Evolutionary conservation across 2,797 vertebrate species (phyloP).

Genomic region (Lepus oiostolus): DNA sequence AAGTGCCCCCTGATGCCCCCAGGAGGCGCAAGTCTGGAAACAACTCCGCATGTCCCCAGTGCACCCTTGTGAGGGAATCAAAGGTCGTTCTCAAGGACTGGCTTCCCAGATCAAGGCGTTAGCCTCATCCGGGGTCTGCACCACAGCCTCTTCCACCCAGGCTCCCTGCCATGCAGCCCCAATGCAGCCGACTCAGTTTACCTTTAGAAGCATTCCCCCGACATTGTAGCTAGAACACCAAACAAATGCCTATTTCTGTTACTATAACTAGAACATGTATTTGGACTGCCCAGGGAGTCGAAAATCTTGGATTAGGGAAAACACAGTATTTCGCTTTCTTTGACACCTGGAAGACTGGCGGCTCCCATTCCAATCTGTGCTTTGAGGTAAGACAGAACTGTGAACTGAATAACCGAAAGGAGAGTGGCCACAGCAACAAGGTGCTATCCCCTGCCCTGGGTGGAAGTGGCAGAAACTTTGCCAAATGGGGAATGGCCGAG

Average conservation of each 20-base stretch:
- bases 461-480: background rate
- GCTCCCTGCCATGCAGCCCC: background rate
- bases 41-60: background rate
- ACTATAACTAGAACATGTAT: background rate
- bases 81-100: background rate
- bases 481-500: background rate
- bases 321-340: background rate
- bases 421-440: background rate
- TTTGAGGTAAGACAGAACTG: constrained; percentile 8
- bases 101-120: background rate
- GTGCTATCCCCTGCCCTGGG: background rate
- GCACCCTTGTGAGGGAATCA: background rate
- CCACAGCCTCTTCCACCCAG: background rate
- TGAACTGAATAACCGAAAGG: constrained; percentile 44
- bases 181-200: background rate
- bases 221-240: background rate
- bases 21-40: background rate
- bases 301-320: background rate
- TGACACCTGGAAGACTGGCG: background rate
- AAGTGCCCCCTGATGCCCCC: background rate
- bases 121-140: background rate
- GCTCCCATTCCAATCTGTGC: background rate
- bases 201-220: background rate
- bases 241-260: background rate
- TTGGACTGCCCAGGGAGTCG: background rate